phyloP scores from a whole-genome alignment of 2,797 vertebrate species.

The Balearica regulorum region DNA sequence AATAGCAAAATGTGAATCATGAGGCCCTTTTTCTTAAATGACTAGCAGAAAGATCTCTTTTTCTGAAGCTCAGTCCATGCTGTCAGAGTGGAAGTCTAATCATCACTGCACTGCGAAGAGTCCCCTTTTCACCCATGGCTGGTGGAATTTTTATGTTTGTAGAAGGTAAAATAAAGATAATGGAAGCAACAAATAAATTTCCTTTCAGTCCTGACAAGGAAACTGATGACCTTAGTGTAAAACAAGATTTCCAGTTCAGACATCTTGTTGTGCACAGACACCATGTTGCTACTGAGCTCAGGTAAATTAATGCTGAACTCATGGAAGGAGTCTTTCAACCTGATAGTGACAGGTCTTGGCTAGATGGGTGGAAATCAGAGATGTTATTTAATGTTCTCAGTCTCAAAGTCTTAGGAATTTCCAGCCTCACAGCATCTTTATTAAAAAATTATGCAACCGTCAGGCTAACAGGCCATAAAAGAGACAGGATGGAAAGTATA shows the following conservation, averaged over 20 bases:
- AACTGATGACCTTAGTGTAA: background rate
- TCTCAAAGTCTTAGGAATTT: background rate
- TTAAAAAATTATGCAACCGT: background rate
- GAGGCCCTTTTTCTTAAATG: slow-evolving; percentile 2
- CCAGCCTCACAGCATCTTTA: background rate
- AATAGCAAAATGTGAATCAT: background rate
- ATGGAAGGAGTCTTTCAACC: background rate
- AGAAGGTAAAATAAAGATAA: background rate
- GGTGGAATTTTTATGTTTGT: background rate
- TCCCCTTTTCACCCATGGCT: background rate
- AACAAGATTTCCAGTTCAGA: background rate
- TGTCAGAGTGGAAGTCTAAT: background rate
- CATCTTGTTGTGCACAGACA: background rate
- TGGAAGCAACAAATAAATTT: background rate
- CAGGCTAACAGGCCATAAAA: background rate
- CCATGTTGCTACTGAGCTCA: background rate
- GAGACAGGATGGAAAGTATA: background rate
- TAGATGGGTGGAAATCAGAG: background rate
- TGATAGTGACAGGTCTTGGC: background rate
- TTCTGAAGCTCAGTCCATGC: background rate
- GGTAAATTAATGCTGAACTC: background rate
- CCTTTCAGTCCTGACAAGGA: background rate
- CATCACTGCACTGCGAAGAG: background rate
- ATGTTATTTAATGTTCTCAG: background rate
- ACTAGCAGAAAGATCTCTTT: background rate